These are phyloP conservation scores for Euwallacea fornicatus DNA, from an alignment of 1,140 invertebrate genomes.

Conservation along the genomic window DNA sequence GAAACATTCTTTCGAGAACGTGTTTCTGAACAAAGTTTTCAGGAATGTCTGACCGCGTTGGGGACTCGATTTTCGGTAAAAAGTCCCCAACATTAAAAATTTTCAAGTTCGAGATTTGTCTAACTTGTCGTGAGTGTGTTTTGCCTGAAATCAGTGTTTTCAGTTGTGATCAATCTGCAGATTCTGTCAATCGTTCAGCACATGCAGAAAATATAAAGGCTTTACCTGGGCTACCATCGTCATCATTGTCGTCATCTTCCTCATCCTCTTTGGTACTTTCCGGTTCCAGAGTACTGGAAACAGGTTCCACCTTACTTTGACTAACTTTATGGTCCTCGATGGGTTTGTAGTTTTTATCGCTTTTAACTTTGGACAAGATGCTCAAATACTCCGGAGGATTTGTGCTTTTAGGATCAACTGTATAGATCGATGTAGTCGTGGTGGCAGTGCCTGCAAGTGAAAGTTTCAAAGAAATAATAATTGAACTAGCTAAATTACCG, in stretches of 20 bases:
- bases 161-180: background rate
- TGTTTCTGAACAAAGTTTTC: conserved; percentile 26
- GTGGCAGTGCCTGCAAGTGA: background rate
- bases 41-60: conserved; percentile 17
- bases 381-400: conserved; percentile 47
- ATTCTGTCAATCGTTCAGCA: background rate
- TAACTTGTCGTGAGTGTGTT: background rate
- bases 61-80: conserved; percentile 33
- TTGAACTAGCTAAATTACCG: background rate
- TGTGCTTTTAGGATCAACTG: conserved; percentile 38
- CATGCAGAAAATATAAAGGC: too few relatives aligned
- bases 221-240: background rate
- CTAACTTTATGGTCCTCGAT: conserved; percentile 45
- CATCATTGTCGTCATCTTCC: conserved; percentile 38
- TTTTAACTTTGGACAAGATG: conserved; percentile 46
- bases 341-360: conserved; percentile 43
- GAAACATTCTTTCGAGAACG: conserved; percentile 30
- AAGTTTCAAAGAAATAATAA: background rate
- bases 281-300: conserved; percentile 33
- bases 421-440: conserved; percentile 6
- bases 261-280: conserved; percentile 40
- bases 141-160: conserved; percentile 15
- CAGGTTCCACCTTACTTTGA: conserved; percentile 32
- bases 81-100: conserved; percentile 33
- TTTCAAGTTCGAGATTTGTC: conserved; percentile 17